Percentiles rank a stretch among this genome's conserved stretches.
Evolutionary conservation across 2,888 invertebrate genomes (phyloP).

Genomic region (Oasisia sp.): DNA sequence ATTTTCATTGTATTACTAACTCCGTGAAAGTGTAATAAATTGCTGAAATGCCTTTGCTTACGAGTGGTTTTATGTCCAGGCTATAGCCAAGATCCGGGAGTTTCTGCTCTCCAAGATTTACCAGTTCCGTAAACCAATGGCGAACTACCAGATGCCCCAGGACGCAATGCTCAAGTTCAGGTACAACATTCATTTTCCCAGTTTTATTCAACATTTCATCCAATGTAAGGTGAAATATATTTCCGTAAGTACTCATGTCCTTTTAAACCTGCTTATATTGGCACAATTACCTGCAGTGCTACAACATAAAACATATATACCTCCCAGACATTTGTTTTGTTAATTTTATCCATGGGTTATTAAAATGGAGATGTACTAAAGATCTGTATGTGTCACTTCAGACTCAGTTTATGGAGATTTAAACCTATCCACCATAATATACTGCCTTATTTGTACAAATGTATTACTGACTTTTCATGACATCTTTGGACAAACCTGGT

Average conservation of each 20-base stretch:
- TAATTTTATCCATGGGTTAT: not conserved
- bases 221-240: too few relatives aligned
- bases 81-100: slow-evolving; percentile 92
- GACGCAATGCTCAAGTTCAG: slow-evolving; percentile 97
- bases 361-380: not conserved
- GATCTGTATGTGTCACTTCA: too few relatives aligned
- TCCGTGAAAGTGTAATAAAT: not conserved
- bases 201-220: not conserved
- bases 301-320: too few relatives aligned
- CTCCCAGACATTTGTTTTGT: not conserved
- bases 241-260: too few relatives aligned
- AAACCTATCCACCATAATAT: too few relatives aligned
- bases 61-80: slow-evolving; percentile 63
- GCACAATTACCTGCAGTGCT: not conserved
- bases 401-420: too few relatives aligned
- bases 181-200: slow-evolving; percentile 50
- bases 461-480: too few relatives aligned
- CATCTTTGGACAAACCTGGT: too few relatives aligned
- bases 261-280: not conserved
- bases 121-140: slow-evolving; percentile 96
- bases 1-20: not conserved
- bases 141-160: slow-evolving; percentile 98
- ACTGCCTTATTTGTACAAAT: too few relatives aligned
- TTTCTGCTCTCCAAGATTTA: slow-evolving; percentile 95
- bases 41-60: not conserved